Evolutionary conservation across 2,888 invertebrate species (phyloP), one percentile per base, ranked within the genome.

Genomic region (Periphyllus acericola): DNA sequence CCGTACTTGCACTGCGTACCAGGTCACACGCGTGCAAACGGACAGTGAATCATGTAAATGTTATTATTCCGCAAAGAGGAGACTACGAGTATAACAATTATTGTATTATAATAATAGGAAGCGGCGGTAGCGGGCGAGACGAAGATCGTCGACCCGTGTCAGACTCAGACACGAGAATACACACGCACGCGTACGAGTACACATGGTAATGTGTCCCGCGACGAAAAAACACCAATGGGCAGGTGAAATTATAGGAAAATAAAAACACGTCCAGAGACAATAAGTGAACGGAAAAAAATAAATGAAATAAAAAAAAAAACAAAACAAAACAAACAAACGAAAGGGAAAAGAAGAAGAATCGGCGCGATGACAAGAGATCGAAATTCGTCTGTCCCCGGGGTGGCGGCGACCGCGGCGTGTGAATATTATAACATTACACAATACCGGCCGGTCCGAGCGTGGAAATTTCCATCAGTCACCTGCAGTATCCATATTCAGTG

Each of bases 371-470:
- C 86, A 55, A 79, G 55, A n/a, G 79, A 86, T 86, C 71, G 86
- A 86, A 86, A 86, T 72, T 79, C 55, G 86, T 80, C 80, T 74
- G 86, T 79, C 86, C 36, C 52, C 72, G 14, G 46, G 46, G 46
- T 14, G 14, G 19, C 19, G 8, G 21, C 60, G 40, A n/a, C n/a
- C n/a, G 29, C 34, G 68, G 52, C 86, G 86, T 86, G 80, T 86
- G 86, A 86, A 86, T 32, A 29, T 85, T 25, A 52, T 75, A 29
- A 29, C 29, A 72, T 72, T 19, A 34, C 66, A 80, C 80, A 36
- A 80, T 68, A 21, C 68, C 34, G 25, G 4, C 29, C 6, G 68
- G 81, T 68, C 29, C 68, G 68, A 68, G n/a, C 68, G 68, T n/a
- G n/a, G 25, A 60, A 60, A 60, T 60, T 60, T 25, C 60, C 60